These are phyloP conservation scores for Pristionchus maxplancki DNA, from an alignment of 2,888 invertebrate genomes.

Conservation along the genomic window DNA sequence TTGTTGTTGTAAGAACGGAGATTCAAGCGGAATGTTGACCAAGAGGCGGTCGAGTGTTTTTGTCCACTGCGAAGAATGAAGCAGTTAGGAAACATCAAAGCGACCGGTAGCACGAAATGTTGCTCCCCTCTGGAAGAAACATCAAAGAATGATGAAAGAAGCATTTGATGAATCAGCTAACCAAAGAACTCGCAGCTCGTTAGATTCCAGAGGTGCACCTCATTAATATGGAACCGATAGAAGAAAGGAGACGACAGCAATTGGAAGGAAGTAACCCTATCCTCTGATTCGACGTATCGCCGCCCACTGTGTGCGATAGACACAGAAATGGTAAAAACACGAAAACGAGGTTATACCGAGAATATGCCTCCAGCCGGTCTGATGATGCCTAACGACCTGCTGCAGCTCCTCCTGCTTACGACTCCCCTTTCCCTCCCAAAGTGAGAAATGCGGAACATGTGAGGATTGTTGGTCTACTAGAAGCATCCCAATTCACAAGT, in stretches of 20 bases:
- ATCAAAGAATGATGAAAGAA: not conserved
- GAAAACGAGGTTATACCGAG: not conserved
- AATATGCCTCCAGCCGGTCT: not conserved
- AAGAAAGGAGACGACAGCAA: not conserved
- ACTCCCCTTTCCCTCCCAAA: not conserved
- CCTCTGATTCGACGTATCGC: not conserved
- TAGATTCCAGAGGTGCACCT: not conserved
- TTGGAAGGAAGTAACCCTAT: not conserved
- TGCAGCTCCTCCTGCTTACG: not conserved
- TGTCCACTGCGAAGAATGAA: not conserved
- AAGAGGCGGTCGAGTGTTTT: constrained; percentile 5
- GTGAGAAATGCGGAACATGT: not conserved
- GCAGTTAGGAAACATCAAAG: not conserved
- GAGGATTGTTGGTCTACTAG: not conserved
- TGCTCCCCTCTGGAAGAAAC: not conserved
- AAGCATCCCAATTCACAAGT: not conserved
- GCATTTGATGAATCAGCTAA: not conserved
- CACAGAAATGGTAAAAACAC: not conserved
- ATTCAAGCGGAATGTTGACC: constrained; percentile 10
- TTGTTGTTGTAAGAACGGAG: constrained; percentile 11
- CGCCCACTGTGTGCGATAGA: not conserved
- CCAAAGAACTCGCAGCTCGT: not conserved
- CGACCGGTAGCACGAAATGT: not conserved
- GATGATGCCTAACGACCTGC: too few relatives aligned
- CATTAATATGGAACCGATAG: not conserved